These are phyloP conservation scores for Lordiphosa stackelbergi DNA, from an alignment of 1,140 invertebrate species.

Conservation along the genomic window DNA sequence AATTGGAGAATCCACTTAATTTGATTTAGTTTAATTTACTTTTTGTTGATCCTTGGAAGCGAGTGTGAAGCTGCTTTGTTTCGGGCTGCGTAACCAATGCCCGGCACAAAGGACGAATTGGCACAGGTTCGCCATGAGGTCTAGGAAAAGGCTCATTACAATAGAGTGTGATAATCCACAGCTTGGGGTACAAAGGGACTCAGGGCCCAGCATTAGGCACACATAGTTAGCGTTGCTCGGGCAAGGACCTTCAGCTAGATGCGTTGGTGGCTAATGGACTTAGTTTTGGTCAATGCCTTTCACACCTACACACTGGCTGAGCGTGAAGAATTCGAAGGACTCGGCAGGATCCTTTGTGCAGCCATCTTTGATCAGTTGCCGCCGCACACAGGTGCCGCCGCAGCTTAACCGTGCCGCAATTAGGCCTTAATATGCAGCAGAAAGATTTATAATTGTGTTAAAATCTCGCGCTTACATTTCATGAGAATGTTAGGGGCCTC, in stretches of 20 bases:
- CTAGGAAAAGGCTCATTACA: slow-evolving; percentile 54
- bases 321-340: slow-evolving; percentile 65
- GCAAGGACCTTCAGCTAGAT: slow-evolving; percentile 43
- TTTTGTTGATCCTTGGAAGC: slow-evolving; percentile 27
- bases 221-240: slow-evolving; percentile 59
- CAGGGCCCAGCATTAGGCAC: slow-evolving; percentile 54
- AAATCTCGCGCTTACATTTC: slow-evolving; percentile 57
- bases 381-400: slow-evolving; percentile 50
- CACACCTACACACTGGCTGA: slow-evolving; percentile 55
- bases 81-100: slow-evolving; percentile 57
- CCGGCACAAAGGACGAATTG: slow-evolving; percentile 43
- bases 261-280: slow-evolving; percentile 69
- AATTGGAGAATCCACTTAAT: slow-evolving; percentile 57
- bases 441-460: slow-evolving; percentile 73
- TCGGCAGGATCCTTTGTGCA: slow-evolving; percentile 21
- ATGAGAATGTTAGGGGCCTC: slow-evolving; percentile 50
- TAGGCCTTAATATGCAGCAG: slow-evolving; percentile 59
- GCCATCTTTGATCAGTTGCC: slow-evolving; percentile 56
- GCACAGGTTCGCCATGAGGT: slow-evolving; percentile 71
- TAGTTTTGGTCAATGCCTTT: slow-evolving; percentile 73
- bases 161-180: slow-evolving; percentile 71
- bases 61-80: slow-evolving; percentile 45
- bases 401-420: slow-evolving; percentile 46
- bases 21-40: slow-evolving; percentile 66
- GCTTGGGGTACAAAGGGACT: slow-evolving; percentile 47